These are phyloP conservation scores for Bombus waltoni DNA, from an alignment of 1,140 invertebrate genomes.

Conservation along the genomic window DNA sequence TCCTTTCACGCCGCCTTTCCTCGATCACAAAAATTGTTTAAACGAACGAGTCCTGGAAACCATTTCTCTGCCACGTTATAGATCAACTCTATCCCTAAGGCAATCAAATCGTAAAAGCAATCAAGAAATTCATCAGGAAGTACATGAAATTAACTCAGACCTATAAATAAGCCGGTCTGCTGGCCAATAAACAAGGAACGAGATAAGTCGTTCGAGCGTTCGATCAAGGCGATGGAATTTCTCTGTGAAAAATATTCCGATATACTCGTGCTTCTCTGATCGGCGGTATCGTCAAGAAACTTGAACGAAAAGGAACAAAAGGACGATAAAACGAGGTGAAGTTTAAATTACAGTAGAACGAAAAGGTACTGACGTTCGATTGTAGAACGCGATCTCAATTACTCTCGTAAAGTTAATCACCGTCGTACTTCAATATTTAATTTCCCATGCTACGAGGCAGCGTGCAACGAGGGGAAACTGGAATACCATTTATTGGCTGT, in stretches of 20 bases:
- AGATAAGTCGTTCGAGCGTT: background rate
- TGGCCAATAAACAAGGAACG: no score
- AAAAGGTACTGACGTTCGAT: slow-evolving; percentile 23
- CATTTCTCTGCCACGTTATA: background rate
- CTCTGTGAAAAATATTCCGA: background rate
- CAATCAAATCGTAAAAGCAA: background rate
- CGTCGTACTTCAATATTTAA: slow-evolving; percentile 27
- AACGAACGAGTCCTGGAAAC: background rate
- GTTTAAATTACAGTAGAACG: slow-evolving; percentile 24
- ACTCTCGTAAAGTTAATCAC: slow-evolving; percentile 35
- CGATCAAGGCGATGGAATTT: background rate
- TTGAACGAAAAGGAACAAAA: background rate
- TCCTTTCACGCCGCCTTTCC: background rate
- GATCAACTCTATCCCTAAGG: background rate
- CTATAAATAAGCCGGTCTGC: background rate
- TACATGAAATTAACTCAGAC: background rate
- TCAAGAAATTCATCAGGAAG: background rate
- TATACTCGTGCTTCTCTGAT: background rate
- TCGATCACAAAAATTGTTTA: background rate
- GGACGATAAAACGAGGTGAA: background rate
- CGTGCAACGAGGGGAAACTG: background rate
- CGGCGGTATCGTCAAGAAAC: no score
- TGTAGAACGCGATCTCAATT: slow-evolving; percentile 16
- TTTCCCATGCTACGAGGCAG: background rate
- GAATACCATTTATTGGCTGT: slow-evolving; percentile 9